Base-by-base conservation (phyloP, 2,888 invertebrate species). In the Cyclophora punctaria region DNA sequence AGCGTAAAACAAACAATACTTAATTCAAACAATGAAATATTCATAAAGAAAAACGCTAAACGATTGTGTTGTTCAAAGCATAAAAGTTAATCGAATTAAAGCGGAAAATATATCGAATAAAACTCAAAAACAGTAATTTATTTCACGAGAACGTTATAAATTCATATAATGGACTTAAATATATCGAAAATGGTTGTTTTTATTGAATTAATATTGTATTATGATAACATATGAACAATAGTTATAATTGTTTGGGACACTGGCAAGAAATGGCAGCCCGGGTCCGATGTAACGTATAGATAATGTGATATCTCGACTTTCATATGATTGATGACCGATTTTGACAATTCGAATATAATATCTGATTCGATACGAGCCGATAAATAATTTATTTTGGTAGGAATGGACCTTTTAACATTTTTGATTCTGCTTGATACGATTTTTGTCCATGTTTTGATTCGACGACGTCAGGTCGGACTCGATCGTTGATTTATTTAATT, bases 321-420 rank as follows among this genome's bases (percentile, higher is more conserved):
- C 5, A 79, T 85, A 85, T 85, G 86, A 87, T 85, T 81, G 83
- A 86, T 80, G 83, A 64, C 59, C 75, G 73, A 80, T 79, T 78
- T 77, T 70, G 72, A 67, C 67, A 65, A 75, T 76, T 70, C 67
- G 78, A 80, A 80, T 83, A 33, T 78, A 82, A 83, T 78, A 80
- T 79, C 73, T 78, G 80, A 75, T 73, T 71, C 64, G 56, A 62
- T 61, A 37, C 44, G 44, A 34, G 6, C 64, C 60, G 68, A 82
- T 80, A 72, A 77, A 80, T 79, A 73, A 79, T 83, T 80, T 78
- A 83, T 80, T 83, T 76, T 69, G 33, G 69, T 61, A 56, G 57
- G 68, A 75, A 75, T 67, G 68, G 59, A 55, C 60, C 68, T 70
- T 74, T 71, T 67, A 56, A 65, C 61, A 72, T 67, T 62, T 67